A percentile compares a stretch with the other conserved stretches of the same genome.
Evolutionary conservation across 2,113 vertebrate genomes (phyloP).

Genomic region (Varanus komodoensis): DNA sequence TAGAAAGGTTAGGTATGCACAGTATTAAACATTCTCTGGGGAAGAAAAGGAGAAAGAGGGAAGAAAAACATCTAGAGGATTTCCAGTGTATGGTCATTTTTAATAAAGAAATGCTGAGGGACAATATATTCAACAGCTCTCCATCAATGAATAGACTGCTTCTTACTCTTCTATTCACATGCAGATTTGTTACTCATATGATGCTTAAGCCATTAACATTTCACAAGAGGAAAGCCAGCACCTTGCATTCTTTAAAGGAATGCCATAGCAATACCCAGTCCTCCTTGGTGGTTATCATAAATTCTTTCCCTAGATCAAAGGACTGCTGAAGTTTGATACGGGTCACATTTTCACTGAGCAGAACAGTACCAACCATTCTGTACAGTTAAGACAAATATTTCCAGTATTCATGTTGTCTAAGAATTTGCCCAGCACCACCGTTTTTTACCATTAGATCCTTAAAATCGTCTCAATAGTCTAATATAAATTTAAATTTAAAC

Average conservation of each 20-base stretch:
- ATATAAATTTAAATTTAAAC: background rate
- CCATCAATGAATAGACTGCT: constrained; percentile 5
- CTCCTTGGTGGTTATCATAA: constrained; percentile 44
- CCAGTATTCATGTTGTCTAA: background rate
- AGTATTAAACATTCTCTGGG: background rate
- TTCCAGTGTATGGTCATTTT: background rate
- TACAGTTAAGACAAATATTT: background rate
- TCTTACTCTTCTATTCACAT: constrained; percentile 26
- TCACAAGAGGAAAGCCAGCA: background rate
- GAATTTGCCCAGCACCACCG: background rate
- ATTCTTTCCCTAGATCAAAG: constrained; percentile 2
- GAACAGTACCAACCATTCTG: background rate
- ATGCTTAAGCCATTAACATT: background rate
- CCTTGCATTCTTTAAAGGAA: constrained; percentile 12
- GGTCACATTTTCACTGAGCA: background rate
- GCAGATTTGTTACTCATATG: constrained; percentile 2
- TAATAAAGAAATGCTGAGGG: background rate
- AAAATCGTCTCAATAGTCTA: background rate
- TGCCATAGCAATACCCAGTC: constrained; percentile 49
- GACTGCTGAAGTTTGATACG: background rate
- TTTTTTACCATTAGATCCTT: background rate
- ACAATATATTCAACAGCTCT: background rate
- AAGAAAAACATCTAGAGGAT: background rate
- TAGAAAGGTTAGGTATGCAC: constrained; percentile 39
- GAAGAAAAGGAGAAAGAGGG: background rate